phyloP scores from a whole-genome alignment of 1,140 invertebrate species.

The Drosophila subpulchrella region DNA sequence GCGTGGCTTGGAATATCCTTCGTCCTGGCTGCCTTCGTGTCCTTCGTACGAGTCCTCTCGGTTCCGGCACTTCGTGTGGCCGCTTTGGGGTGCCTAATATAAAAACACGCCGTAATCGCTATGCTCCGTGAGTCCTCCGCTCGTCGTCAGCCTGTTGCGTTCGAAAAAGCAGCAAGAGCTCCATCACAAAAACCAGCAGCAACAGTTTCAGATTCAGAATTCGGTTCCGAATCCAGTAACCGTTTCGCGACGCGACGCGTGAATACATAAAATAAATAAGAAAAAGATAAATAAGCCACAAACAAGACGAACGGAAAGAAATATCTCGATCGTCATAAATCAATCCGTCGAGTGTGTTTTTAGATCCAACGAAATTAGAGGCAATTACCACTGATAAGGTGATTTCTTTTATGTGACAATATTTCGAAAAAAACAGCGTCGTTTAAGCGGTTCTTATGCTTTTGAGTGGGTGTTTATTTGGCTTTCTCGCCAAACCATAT shows the following conservation, averaged over 20 bases:
- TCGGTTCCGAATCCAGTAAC: slow-evolving; percentile 30
- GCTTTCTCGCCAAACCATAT: slow-evolving; percentile 12
- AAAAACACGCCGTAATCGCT: slow-evolving; percentile 71
- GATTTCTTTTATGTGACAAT: slow-evolving; percentile 56
- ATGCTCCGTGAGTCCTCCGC: slow-evolving; percentile 74
- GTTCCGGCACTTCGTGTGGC: slow-evolving; percentile 38
- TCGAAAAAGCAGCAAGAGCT: slow-evolving; percentile 34
- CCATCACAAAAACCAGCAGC: slow-evolving; percentile 28
- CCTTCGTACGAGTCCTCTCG: slow-evolving; percentile 19
- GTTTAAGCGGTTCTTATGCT: slow-evolving; percentile 8
- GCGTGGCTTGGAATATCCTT: slow-evolving; percentile 30
- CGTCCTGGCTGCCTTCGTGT: slow-evolving; percentile 13
- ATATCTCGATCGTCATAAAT: slow-evolving; percentile 70
- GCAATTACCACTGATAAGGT: slow-evolving; percentile 68
- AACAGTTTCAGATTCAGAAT: slow-evolving; percentile 35
- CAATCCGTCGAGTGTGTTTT: slow-evolving; percentile 38
- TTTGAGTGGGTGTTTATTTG: slow-evolving; percentile 8
- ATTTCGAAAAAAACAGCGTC: slow-evolving; percentile 27
- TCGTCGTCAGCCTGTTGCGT: slow-evolving; percentile 84
- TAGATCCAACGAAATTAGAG: slow-evolving; percentile 59
- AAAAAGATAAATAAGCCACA: slow-evolving; percentile 16
- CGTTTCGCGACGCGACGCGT: slow-evolving; percentile 21
- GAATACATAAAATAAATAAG: slow-evolving; percentile 39
- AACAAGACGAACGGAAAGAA: neutral
- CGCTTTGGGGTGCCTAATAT: slow-evolving; percentile 64